Conservation (phyloP, 2,113 vertebrate genomes). For the Peromyscus polionotus region DNA sequence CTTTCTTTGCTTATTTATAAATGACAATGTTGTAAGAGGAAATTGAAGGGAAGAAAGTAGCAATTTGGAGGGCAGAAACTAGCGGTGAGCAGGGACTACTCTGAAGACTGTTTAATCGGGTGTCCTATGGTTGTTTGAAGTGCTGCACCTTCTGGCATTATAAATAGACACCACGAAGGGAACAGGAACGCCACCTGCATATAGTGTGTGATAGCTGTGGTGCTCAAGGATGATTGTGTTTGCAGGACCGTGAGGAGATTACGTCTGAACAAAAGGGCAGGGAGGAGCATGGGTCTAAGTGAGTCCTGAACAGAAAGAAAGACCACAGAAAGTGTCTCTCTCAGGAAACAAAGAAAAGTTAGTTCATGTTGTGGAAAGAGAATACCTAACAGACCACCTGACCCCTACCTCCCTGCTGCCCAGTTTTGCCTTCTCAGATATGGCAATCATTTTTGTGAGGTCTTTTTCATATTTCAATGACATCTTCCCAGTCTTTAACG, state of each 20-base stretch:
- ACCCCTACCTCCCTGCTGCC: neutral
- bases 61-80: neutral
- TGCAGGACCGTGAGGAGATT: neutral
- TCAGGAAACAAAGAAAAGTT: conserved; percentile 60
- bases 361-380: conserved; percentile 12
- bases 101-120: neutral
- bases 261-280: conserved; percentile 54
- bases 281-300: conserved; percentile 1
- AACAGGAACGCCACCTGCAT: neutral
- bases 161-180: neutral
- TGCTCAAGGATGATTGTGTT: neutral
- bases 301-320: conserved; percentile 38
- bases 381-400: conserved; percentile 47
- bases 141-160: neutral
- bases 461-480: conserved; percentile 16
- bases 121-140: neutral
- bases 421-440: neutral
- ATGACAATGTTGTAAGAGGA: conserved; percentile 23
- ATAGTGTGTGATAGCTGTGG: no score
- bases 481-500: conserved; percentile 19
- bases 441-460: conserved; percentile 45
- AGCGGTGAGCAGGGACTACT: neutral
- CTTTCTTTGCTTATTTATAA: conserved; percentile 15
- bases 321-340: neutral
- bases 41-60: neutral